Base-by-base conservation (phyloP, 30 jellyfish, hydroid and myxozoan genomes). In the Aurelia sp. region DNA sequence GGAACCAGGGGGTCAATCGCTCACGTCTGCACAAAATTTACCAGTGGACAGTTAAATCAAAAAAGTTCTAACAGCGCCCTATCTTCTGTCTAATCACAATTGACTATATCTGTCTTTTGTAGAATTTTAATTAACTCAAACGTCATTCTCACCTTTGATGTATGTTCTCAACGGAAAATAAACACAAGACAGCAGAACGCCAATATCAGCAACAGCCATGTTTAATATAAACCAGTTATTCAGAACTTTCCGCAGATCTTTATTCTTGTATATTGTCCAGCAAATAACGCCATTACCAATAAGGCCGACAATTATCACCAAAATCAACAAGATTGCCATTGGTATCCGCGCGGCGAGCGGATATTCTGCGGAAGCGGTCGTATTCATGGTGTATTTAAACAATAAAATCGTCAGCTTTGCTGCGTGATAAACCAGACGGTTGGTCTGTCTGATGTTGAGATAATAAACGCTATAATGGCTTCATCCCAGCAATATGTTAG, bases 141-240 rank as follows among this genome's bases (percentile, higher is more conserved):
- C 23, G 40, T 40, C 16, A 23, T 74, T 7, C 88, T 78, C 62
- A 87, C 96, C 96, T 61, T 66, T 67, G 17, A 71, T 76, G 87
- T 76, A 87, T 7, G 96, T 87, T 15, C 63, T 62, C 63, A 87
- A 65, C 7, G 96, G 96, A 61, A 87, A 87, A 53, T 60, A 76
- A 27, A 78, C 80, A 64, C 84, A 82, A 52, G 78, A 77, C 3
- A 77, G 52, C 82, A 87, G 30, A 22, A 87, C 90, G 7, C 96
- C 96, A 18, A 76, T 33, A 52, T 87, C 90, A 15, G 96, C 96
- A 12, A 87, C 17, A 23, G 89, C 84, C 87, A 87, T 77, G 62
- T 87, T 87, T 50, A 87, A 78, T 44, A 87, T 87, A 48, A 87
- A 87, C 96, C 96, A 87, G 37, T 77, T 87, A 52, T 77, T 87